Conservation (phyloP, 2,113 vertebrate genomes). For the Oreocharis arfaki region DNA sequence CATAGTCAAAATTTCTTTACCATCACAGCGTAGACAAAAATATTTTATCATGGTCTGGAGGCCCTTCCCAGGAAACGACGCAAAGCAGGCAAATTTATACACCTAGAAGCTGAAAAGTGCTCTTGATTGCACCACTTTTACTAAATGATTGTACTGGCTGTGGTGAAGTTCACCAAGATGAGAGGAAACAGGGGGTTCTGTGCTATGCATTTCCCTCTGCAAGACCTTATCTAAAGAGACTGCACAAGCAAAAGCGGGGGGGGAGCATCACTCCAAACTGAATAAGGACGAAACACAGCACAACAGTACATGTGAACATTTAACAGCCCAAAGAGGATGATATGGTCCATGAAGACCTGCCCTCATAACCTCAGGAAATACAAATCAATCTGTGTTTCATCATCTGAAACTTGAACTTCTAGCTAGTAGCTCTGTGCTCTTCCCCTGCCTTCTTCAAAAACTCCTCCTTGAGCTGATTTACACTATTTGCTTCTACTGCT, state of each 20-base stretch:
- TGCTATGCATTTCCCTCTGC: not conserved
- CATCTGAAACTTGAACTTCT: constrained; percentile 55
- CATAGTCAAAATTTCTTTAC: not conserved
- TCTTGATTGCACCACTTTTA: not conserved
- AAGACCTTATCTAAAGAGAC: not conserved
- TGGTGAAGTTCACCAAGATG: not conserved
- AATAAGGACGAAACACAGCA: not conserved
- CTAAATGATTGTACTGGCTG: not conserved
- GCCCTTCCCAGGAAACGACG: not conserved
- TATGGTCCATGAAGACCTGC: constrained; percentile 4
- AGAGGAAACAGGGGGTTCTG: not conserved
- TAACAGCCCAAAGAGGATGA: constrained; percentile 18
- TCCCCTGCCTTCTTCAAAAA: not conserved
- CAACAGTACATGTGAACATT: not conserved
- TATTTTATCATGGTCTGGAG: not conserved
- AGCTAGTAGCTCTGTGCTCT: constrained; percentile 32
- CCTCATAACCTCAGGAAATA: constrained; percentile 41
- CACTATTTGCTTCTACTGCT: constrained; percentile 61
- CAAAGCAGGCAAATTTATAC: not conserved
- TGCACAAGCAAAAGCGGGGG: not conserved
- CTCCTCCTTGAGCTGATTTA: constrained; percentile 66
- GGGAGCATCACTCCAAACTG: not conserved
- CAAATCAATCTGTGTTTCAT: constrained; percentile 62
- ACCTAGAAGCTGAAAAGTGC: not conserved
- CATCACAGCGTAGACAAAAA: not conserved